Percentiles rank a stretch among this genome's conserved stretches.
Conservation (phyloP, 2,113 vertebrate species). For the Acinonyx jubatus region DNA sequence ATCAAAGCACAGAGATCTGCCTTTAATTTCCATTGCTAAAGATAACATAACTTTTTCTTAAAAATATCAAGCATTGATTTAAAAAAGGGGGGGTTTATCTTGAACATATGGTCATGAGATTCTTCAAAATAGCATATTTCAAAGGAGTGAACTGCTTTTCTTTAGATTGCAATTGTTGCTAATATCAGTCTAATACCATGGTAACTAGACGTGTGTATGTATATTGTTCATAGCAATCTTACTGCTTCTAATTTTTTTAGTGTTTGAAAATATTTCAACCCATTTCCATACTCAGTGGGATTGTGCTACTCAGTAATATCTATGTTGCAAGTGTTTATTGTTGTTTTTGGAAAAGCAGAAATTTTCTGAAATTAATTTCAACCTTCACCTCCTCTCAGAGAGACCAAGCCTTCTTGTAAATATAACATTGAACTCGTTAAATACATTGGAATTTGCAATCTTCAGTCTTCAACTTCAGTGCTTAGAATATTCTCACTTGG, state of each 20-base stretch:
- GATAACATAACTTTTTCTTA: background rate
- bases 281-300: background rate
- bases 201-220: background rate
- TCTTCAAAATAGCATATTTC: background rate
- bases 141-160: background rate
- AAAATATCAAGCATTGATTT: background rate
- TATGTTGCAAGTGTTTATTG: background rate
- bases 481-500: background rate
- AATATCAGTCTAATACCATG: background rate
- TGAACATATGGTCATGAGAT: background rate
- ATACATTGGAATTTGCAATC: background rate
- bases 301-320: background rate
- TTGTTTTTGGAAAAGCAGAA: background rate
- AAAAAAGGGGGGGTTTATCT: background rate
- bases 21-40: background rate
- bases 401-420: background rate
- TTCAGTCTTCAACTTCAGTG: background rate
- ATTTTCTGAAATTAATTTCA: conserved; percentile 14
- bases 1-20: background rate
- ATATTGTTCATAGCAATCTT: background rate
- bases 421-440: background rate
- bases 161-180: background rate
- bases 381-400: background rate
- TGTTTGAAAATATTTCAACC: background rate
- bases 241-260: background rate